These are phyloP conservation scores for Psococerastis gibbosa DNA, from an alignment of 2,888 invertebrate genomes.

Conservation along the genomic window DNA sequence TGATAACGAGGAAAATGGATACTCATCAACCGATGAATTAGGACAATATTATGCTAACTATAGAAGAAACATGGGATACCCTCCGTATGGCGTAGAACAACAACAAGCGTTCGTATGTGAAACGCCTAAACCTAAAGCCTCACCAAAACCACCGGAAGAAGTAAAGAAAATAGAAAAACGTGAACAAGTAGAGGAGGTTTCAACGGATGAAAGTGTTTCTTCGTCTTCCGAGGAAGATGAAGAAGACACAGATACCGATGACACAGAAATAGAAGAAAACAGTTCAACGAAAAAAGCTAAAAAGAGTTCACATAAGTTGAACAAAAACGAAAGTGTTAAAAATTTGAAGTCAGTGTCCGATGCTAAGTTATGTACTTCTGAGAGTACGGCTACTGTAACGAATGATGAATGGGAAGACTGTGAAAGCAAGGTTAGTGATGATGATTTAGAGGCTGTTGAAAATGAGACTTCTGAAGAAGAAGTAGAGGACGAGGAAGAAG, in stretches of 20 bases:
- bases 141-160: constrained; percentile 8
- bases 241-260: constrained; percentile 22
- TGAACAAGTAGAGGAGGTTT: not conserved
- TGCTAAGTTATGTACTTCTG: constrained; percentile 27
- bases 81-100: not conserved
- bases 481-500: constrained; percentile 16
- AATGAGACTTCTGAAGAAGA: constrained; percentile 24
- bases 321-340: constrained; percentile 22
- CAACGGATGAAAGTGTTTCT: constrained; percentile 14
- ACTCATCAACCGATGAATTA: constrained; percentile 29
- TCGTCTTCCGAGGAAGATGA: constrained; percentile 16
- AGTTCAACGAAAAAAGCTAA: constrained; percentile 14
- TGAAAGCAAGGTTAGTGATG: constrained; percentile 10
- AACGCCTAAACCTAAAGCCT: not conserved
- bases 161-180: constrained; percentile 6
- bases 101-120: not conserved
- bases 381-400: constrained; percentile 5
- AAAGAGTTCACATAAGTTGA: constrained; percentile 7
- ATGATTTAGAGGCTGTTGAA: constrained; percentile 18
- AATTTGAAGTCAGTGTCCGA: constrained; percentile 34
- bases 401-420: constrained; percentile 9
- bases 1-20: constrained; percentile 21
- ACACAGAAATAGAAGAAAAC: constrained; percentile 17
- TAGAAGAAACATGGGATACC: constrained; percentile 13
- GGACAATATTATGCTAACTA: constrained; percentile 20